Base-by-base conservation (phyloP, 2,797 vertebrate genomes). In the Streptopelia turtur region DNA sequence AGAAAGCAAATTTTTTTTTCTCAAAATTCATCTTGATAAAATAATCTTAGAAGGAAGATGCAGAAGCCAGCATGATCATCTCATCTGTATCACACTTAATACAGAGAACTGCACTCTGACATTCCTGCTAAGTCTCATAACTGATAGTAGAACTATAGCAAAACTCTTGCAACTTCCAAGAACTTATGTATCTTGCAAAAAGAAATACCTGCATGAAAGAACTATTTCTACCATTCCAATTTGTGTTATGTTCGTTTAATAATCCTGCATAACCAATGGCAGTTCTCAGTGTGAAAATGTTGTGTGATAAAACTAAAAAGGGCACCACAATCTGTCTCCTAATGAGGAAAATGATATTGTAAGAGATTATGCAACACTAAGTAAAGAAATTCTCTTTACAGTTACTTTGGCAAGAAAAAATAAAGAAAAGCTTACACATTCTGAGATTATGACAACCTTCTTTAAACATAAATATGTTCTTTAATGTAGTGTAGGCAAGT, bases 401-500 rank as follows among this genome's bases (percentile, higher is more conserved):
- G 79, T 87, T 82, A 63, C 39, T 70, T 74, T 83, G 43, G 84
- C n/a, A 82, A 86, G 69, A 86, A 81, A 45, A 95, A 95, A 96
- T 83, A 95, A 94, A 92, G 60, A 83, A 56, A 87, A 94, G 31
- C 68, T 84, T 68, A 60, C 90, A 80, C 24, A 31, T 77, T 92
- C 74, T 84, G 86, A 95, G 59, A 74, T 77, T 5, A 92, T 31
- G 37, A 92, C 30, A 84, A 53, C 43, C 33, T 82, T 96, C 33
- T 91, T 93, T 82, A 92, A 91, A 94, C 90, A 77, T 37, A 78
- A 89, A 41, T 52, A 66, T 0, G 5, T 56, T 88, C 14, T 45
- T 87, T 68, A 89, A 57, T 50, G 31, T 74, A 39, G 7, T 41
- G 16, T 60, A 82, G 56, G n/a, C 49, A 89, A 90, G 76, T 27